A percentile compares a stretch with the other conserved stretches of the same genome.
phyloP scores from a whole-genome alignment of 2,113 vertebrate species.

The Leucosticte australis region DNA sequence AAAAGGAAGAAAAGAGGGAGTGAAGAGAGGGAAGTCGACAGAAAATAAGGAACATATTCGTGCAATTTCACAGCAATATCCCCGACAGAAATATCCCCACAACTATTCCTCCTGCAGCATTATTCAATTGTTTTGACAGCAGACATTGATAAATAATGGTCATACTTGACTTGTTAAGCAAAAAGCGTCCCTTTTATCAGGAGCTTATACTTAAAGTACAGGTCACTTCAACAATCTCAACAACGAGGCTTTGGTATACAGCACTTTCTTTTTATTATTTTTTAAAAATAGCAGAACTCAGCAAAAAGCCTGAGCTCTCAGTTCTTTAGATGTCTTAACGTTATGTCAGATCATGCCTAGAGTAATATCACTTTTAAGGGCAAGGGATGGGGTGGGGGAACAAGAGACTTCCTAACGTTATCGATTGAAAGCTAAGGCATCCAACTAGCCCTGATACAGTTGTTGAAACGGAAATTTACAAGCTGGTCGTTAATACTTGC shows the following conservation, averaged over 20 bases:
- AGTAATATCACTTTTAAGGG: slow-evolving; percentile 43
- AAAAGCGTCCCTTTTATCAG: slow-evolving; percentile 58
- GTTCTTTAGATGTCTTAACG: slow-evolving; percentile 52
- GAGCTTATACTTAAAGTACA: slow-evolving; percentile 62
- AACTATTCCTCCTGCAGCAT: slow-evolving; percentile 54
- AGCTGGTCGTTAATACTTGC: slow-evolving; percentile 62
- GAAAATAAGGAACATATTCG: slow-evolving; percentile 51
- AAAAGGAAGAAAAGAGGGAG: slow-evolving; percentile 52
- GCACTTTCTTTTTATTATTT: slow-evolving; percentile 59
- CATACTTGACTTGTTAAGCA: slow-evolving; percentile 65
- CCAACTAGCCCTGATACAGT: slow-evolving; percentile 63
- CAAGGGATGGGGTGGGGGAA: neutral
- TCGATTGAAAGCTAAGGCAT: slow-evolving; percentile 58
- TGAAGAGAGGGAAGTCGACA: slow-evolving; percentile 45
- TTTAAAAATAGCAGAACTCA: slow-evolving; percentile 57
- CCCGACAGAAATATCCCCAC: slow-evolving; percentile 54
- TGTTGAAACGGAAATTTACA: slow-evolving; percentile 66
- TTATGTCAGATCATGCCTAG: slow-evolving; percentile 59
- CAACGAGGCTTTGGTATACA: slow-evolving; percentile 71
- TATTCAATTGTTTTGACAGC: slow-evolving; percentile 66
- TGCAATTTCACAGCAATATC: slow-evolving; percentile 64
- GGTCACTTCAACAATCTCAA: slow-evolving; percentile 65
- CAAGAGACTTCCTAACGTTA: slow-evolving; percentile 43
- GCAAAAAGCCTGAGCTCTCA: slow-evolving; percentile 39
- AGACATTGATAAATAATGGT: slow-evolving; percentile 69